Evolutionary conservation across 2,888 invertebrate genomes (phyloP), one percentile per base, ranked within the genome.

Genomic region (Sesia bembeciformis): DNA sequence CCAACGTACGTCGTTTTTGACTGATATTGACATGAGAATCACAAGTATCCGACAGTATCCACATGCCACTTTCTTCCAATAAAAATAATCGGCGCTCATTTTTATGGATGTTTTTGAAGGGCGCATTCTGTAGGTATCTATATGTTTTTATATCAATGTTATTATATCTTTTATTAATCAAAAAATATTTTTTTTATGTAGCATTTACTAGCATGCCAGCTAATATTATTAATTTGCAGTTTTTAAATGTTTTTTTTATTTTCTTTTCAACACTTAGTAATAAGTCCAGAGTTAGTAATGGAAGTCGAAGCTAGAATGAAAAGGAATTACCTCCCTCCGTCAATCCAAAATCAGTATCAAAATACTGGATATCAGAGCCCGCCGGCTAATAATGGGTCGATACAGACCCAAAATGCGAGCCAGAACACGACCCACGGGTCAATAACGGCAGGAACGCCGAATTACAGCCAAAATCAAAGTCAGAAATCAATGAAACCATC

Each of bases 301-400:
- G 96, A 96, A 78, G 96, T 96, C 64, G 96, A 96, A 87, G 94
- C 94, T 67, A 92, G 96, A 76, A 96, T 96, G 96, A 94, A 94
- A 77, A 90, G 94, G 65, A 93, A 94, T 72, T 94, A 94, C 79
- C 90, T 95, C 69, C 95, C 95, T 54, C 93, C 95, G 58, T 92
- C 93, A 52, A 90, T 93, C 72, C 91, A 92, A 71, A 83, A 70
- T 6, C 77, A 81, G 69, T 81, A 80, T 62, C 81, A 80, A 65
- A 72, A 81, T 60, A 81, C 81, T 50, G 74, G 73, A 55, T 80
- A 83, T 70, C 75, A 73, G 58, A 71, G 72, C 54, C 74, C 77
- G 4, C 74, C 76, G 0, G 60, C 67, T 3, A 67, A 76, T 54
- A 59, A 77, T 61, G 59, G 78, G 66, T 62, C 78, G 79, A 62